phyloP scores from a whole-genome alignment of 2,797 vertebrate species.

The Clarias platycephalus region DNA sequence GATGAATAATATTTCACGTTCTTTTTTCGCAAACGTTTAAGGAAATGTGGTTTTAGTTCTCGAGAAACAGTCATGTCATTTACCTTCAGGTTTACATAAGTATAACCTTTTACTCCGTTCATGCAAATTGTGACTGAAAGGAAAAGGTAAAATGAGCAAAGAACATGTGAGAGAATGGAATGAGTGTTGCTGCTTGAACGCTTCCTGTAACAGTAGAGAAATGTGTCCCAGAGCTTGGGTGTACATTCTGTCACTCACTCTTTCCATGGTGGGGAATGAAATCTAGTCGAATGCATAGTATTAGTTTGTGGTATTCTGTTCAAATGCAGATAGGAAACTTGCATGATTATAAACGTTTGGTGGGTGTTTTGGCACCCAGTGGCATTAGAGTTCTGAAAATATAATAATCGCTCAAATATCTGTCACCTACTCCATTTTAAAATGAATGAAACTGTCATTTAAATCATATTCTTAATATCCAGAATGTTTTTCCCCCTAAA shows the following conservation, averaged over 20 bases:
- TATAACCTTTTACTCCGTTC: background rate
- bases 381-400: background rate
- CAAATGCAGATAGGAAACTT: slow-evolving; percentile 15
- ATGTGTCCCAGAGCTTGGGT: slow-evolving; percentile 44
- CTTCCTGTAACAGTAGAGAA: slow-evolving; percentile 69
- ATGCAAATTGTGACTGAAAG: slow-evolving; percentile 36
- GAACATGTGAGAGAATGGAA: slow-evolving; percentile 57
- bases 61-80: background rate
- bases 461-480: background rate
- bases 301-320: background rate
- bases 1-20: slow-evolving; percentile 41
- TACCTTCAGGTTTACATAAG: background rate
- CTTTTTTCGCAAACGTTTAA: background rate
- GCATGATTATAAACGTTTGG: slow-evolving; percentile 2
- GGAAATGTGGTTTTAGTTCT: background rate
- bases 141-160: slow-evolving; percentile 24
- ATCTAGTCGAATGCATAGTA: slow-evolving; percentile 22
- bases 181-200: slow-evolving; percentile 61
- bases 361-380: slow-evolving; percentile 12
- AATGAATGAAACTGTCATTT: background rate
- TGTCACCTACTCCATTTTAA: background rate
- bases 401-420: background rate
- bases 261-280: slow-evolving; percentile 66
- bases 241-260: slow-evolving; percentile 60
- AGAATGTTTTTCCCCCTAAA: background rate